Evolutionary conservation across 2,888 invertebrate species (phyloP).

Genomic region (Limnephilus lunatus): DNA sequence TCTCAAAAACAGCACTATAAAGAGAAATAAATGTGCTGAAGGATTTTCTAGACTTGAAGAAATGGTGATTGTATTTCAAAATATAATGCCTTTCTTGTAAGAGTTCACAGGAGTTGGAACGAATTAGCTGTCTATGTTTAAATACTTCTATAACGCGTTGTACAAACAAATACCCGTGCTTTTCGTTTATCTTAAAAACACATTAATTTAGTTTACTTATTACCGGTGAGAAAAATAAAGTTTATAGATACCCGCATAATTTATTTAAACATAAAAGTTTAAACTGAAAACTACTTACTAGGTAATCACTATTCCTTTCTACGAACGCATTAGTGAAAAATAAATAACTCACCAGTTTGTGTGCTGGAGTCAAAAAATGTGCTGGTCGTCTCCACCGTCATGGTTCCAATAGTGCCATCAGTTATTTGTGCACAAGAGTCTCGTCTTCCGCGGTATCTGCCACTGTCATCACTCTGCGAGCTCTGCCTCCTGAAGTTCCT

Average conservation of each 20-base stretch:
- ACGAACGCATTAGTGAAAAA: not conserved
- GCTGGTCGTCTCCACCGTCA: conserved; percentile 95
- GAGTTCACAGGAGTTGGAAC: too few species aligned
- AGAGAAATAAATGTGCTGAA: too few species aligned
- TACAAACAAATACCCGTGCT: not conserved
- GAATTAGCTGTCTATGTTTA: too few species aligned
- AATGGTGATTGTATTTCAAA: too few species aligned
- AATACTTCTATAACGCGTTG: too few species aligned
- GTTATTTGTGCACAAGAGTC: conserved; percentile 94
- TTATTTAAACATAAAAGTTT: not conserved
- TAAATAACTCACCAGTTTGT: conserved; percentile 87
- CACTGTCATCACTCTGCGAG: conserved; percentile 91
- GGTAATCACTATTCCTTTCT: not conserved
- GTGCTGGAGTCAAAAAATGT: conserved; percentile 95
- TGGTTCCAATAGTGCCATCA: conserved; percentile 93
- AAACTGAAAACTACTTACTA: not conserved
- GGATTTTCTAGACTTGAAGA: too few species aligned
- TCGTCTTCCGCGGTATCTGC: conserved; percentile 83
- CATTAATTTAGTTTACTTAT: not conserved
- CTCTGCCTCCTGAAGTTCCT: conserved; percentile 93
- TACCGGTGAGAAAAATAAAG: not conserved
- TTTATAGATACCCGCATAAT: not conserved
- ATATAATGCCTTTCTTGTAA: too few species aligned
- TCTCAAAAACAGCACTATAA: not conserved
- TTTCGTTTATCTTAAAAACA: not conserved